Conservation (phyloP, 2,888 invertebrate species). For the Cryptus armator region DNA sequence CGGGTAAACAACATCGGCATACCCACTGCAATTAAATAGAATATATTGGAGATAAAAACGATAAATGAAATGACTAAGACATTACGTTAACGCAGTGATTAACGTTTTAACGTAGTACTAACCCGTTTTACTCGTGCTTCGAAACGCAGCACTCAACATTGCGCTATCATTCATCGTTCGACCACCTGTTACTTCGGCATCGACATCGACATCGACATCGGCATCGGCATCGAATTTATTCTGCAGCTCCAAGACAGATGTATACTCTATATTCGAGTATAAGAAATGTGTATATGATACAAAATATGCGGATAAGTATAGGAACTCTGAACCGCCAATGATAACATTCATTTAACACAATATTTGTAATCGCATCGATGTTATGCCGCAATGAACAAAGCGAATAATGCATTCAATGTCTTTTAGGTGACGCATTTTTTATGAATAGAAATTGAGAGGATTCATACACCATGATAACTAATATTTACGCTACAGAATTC, state of each 20-base stretch:
- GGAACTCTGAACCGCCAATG: not conserved
- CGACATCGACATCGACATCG: not conserved
- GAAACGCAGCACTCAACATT: not conserved
- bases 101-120: not conserved
- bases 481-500: not conserved
- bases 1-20: not conserved
- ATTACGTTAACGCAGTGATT: constrained; percentile 10
- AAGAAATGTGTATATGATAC: not conserved
- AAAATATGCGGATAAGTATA: not conserved
- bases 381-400: not conserved
- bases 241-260: not conserved
- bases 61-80: not conserved
- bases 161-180: not conserved
- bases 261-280: no score
- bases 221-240: not conserved
- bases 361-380: no score
- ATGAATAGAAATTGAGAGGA: not conserved
- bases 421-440: constrained; percentile 3
- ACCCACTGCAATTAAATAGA: not conserved
- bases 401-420: not conserved
- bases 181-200: not conserved
- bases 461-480: not conserved
- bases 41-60: not conserved
- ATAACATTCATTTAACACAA: not conserved
- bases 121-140: not conserved